Evolutionary conservation across 2,797 vertebrate genomes (phyloP).

Genomic region (Sebastes kiyomatsui): DNA sequence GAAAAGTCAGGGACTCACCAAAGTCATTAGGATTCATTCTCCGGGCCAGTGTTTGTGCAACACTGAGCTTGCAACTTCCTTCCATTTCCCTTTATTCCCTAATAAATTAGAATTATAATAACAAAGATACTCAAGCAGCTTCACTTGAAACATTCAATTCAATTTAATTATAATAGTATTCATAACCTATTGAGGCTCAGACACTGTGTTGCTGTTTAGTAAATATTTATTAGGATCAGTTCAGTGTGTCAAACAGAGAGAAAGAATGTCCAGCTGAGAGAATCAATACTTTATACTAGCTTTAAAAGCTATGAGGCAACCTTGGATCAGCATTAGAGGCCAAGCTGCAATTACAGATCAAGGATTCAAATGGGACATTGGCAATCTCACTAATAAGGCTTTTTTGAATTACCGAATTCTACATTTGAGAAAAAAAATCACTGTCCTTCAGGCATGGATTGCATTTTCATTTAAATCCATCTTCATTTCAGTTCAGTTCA

Average conservation of each 20-base stretch:
- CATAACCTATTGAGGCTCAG: not conserved
- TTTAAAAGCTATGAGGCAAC: not conserved
- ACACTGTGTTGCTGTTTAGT: not conserved
- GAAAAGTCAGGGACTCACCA: not conserved
- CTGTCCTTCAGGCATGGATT: not conserved
- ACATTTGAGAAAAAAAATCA: not conserved
- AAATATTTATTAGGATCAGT: not conserved
- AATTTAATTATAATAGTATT: not conserved
- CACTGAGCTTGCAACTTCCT: not conserved
- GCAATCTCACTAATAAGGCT: not conserved
- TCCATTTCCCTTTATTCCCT: not conserved
- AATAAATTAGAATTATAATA: not conserved
- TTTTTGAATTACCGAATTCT: not conserved
- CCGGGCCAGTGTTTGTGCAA: not conserved
- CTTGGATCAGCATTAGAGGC: not conserved
- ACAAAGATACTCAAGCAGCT: not conserved
- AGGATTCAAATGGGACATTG: constrained; percentile 11
- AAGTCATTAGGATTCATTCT: not conserved
- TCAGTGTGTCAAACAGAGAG: not conserved
- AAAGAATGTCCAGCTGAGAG: not conserved
- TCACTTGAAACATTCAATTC: not conserved
- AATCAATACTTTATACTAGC: not conserved
- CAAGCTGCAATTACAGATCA: constrained; percentile 6
- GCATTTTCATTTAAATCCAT: constrained; percentile 15
- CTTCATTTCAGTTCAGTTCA: constrained; percentile 1